Conservation (phyloP, 2,113 vertebrate species). For the Aspiorhynchus laticeps region DNA sequence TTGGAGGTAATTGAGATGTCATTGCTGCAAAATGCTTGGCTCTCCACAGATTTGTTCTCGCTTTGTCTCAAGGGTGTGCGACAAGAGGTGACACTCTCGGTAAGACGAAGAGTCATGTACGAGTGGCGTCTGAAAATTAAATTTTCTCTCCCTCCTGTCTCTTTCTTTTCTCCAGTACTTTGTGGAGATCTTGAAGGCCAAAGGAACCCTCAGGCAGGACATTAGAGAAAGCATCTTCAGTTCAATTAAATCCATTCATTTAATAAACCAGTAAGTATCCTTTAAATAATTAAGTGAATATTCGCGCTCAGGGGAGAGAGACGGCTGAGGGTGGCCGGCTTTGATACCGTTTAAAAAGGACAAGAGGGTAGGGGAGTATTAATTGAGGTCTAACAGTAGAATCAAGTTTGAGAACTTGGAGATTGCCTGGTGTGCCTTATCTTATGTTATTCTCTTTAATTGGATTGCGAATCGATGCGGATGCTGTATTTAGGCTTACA, state of each 20-base stretch:
- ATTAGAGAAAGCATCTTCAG: slow-evolving; percentile 87
- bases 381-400: slow-evolving; percentile 72
- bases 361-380: slow-evolving; percentile 48
- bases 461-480: slow-evolving; percentile 55
- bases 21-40: slow-evolving; percentile 58
- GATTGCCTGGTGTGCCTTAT: slow-evolving; percentile 58
- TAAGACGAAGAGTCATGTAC: slow-evolving; percentile 51
- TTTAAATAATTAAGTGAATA: slow-evolving; percentile 81
- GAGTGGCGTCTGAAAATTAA: slow-evolving; percentile 50
- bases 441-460: slow-evolving; percentile 62
- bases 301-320: slow-evolving; percentile 62
- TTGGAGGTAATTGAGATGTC: slow-evolving; percentile 68
- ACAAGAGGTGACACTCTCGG: slow-evolving; percentile 32
- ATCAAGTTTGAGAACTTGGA: slow-evolving; percentile 70
- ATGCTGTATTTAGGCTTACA: slow-evolving; percentile 45
- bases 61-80: slow-evolving; percentile 52
- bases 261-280: slow-evolving; percentile 89
- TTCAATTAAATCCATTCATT: slow-evolving; percentile 85
- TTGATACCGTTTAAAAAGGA: slow-evolving; percentile 35
- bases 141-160: slow-evolving; percentile 60
- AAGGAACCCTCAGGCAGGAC: slow-evolving; percentile 83
- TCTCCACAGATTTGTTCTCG: slow-evolving; percentile 41
- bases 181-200: slow-evolving; percentile 88
- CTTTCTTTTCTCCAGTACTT: slow-evolving; percentile 83
- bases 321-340: neutral